Evolutionary conservation across 2,888 invertebrate genomes (phyloP).

Genomic region (Andrena bicolor): DNA sequence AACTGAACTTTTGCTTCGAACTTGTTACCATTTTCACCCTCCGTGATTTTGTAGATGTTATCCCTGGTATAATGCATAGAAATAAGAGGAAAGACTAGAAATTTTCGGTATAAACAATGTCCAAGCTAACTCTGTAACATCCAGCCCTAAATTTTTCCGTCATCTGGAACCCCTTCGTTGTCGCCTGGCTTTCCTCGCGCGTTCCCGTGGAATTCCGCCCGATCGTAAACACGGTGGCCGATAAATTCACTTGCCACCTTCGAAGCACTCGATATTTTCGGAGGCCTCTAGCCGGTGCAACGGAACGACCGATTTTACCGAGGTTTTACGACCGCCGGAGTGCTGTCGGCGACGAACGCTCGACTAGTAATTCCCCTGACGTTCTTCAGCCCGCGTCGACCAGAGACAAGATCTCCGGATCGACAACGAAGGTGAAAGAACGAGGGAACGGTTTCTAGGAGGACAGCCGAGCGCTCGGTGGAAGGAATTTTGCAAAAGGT

Average conservation of each 20-base stretch:
- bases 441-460: not conserved
- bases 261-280: constrained; percentile 49
- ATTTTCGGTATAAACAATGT: not conserved
- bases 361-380: not conserved
- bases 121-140: not conserved
- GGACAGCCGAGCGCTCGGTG: not conserved
- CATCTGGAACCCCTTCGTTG: not conserved
- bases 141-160: not conserved
- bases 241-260: constrained; percentile 52
- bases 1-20: no score
- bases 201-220: constrained; percentile 23
- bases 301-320: constrained; percentile 42
- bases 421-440: constrained; percentile 4
- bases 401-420: not conserved
- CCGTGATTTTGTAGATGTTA: no score
- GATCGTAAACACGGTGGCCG: constrained; percentile 38
- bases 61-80: not conserved
- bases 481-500: constrained; percentile 44
- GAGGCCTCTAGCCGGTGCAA: constrained; percentile 1
- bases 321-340: constrained; percentile 39
- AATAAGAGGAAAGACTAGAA: not conserved
- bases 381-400: not conserved
- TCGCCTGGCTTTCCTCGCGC: constrained; percentile 7
- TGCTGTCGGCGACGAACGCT: constrained; percentile 37
- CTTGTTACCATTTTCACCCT: no score